Evolutionary conservation across 2,113 vertebrate genomes (phyloP).

Genomic region (Macrotus californicus): DNA sequence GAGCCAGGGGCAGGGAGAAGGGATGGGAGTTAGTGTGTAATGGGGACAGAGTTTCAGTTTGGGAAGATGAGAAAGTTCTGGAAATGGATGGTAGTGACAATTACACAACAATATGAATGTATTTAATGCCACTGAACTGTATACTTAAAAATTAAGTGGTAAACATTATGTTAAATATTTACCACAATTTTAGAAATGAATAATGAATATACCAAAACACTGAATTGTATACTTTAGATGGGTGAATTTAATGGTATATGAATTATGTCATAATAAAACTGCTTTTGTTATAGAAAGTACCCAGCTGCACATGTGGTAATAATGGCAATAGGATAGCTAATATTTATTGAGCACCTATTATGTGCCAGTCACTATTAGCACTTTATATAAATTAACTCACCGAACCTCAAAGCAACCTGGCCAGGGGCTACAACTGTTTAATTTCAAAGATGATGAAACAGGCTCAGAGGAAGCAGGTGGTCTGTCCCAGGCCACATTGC

Average conservation of each 20-base stretch:
- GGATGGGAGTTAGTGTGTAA: background rate
- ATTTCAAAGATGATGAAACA: background rate
- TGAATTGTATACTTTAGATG: background rate
- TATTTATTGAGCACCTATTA: background rate
- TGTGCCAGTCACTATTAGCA: background rate
- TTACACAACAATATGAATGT: background rate
- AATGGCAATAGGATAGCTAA: background rate
- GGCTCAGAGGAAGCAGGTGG: background rate
- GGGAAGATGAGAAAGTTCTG: background rate
- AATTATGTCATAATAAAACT: background rate
- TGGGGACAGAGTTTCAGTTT: background rate
- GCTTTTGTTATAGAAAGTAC: background rate
- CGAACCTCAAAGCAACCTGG: background rate
- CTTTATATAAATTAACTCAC: background rate
- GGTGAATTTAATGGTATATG: background rate
- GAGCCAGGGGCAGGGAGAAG: background rate
- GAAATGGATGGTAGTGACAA: background rate
- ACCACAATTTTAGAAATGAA: background rate
- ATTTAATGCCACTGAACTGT: background rate
- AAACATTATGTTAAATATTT: background rate
- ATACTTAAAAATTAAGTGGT: background rate
- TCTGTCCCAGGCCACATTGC: background rate
- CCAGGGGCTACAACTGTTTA: background rate
- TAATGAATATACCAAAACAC: background rate
- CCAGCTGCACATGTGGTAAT: background rate